A percentile compares a stretch with the other conserved stretches of the same genome.
phyloP scores from a whole-genome alignment of 2,113 vertebrate species.

The Pleuronectes platessa region DNA sequence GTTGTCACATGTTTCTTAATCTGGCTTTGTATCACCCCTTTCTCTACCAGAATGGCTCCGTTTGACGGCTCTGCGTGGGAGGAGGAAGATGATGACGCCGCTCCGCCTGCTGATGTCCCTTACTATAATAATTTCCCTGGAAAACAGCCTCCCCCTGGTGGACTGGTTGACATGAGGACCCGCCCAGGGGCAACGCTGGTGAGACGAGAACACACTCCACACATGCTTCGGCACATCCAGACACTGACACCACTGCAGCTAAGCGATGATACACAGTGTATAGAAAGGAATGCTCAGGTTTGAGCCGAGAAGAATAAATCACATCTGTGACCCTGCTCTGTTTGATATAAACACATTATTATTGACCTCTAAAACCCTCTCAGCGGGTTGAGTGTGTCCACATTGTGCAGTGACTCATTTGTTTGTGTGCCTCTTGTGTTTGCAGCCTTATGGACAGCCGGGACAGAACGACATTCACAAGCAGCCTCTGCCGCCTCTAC shows the following conservation, averaged over 20 bases:
- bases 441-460: conserved; percentile 84
- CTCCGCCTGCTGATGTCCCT: conserved; percentile 89
- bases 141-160: conserved; percentile 95
- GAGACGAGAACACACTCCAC: conserved; percentile 40
- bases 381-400: background rate
- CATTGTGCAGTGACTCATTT: conserved; percentile 26
- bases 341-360: background rate
- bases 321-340: background rate
- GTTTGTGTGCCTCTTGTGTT: conserved; percentile 59
- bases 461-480: conserved; percentile 85
- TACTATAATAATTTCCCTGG: conserved; percentile 98
- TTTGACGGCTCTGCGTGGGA: conserved; percentile 98
- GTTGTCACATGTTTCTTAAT: background rate
- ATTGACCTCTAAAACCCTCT: conserved; percentile 1
- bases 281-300: background rate
- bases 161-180: conserved; percentile 92
- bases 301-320: background rate
- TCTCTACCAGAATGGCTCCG: conserved; percentile 90
- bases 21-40: background rate
- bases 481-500: conserved; percentile 84
- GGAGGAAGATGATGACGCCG: conserved; percentile 89
- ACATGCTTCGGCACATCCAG: conserved; percentile 18
- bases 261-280: background rate
- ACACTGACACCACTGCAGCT: background rate
- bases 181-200: conserved; percentile 91